These are phyloP conservation scores for Triplophysa tibetana DNA, from an alignment of 2,113 vertebrate species.

Conservation along the genomic window DNA sequence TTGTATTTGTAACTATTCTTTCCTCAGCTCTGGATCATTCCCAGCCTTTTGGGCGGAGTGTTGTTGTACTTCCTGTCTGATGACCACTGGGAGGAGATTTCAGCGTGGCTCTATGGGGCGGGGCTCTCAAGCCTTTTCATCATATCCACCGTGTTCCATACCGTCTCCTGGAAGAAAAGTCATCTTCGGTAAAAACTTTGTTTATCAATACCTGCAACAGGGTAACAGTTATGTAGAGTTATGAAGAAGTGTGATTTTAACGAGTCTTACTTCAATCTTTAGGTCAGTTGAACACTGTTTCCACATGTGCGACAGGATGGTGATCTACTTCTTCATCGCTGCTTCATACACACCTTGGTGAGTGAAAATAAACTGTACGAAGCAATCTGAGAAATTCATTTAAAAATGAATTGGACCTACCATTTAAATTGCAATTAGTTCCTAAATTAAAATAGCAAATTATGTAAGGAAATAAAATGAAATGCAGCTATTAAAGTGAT, in stretches of 20 bases:
- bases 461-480: no score
- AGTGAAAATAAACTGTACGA: constrained; percentile 32
- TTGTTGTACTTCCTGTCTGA: constrained; percentile 87
- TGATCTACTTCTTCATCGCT: constrained; percentile 94
- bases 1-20: constrained; percentile 29
- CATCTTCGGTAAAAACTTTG: constrained; percentile 81
- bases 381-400: not conserved
- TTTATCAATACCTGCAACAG: not conserved
- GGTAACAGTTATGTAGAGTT: constrained; percentile 1
- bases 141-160: constrained; percentile 93
- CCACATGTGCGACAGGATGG: constrained; percentile 93
- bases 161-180: constrained; percentile 93
- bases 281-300: constrained; percentile 82
- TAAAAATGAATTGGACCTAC: not conserved
- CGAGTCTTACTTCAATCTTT: not conserved
- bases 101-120: constrained; percentile 92
- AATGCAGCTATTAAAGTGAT: no score
- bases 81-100: constrained; percentile 87
- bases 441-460: no score
- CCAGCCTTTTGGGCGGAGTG: constrained; percentile 90
- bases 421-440: not conserved
- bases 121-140: constrained; percentile 92
- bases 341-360: constrained; percentile 92
- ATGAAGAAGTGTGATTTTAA: not conserved
- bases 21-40: constrained; percentile 91